Evolutionary conservation across 1,140 invertebrate genomes (phyloP).

Genomic region (Cheumatopsyche charites): DNA sequence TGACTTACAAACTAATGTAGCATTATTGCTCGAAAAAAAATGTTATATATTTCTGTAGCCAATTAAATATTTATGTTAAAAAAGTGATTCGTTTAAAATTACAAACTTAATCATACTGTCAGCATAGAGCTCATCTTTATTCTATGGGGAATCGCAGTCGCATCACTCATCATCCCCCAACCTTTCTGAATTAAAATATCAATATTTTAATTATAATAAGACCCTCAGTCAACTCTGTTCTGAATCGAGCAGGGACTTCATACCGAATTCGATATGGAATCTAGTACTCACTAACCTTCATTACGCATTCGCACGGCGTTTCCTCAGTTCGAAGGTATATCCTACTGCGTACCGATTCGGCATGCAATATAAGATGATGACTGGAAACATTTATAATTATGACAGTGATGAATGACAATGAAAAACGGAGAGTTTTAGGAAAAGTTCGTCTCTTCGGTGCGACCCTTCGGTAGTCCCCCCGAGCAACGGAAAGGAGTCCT

Average conservation of each 20-base stretch:
- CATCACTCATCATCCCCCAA: neutral
- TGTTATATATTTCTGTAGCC: no score
- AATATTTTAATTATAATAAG: conserved; percentile 48
- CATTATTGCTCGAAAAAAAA: no score
- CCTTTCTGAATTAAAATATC: conserved; percentile 38
- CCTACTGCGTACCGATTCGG: conserved; percentile 1
- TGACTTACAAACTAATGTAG: no score
- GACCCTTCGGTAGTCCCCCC: neutral
- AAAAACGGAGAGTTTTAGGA: conserved; percentile 39
- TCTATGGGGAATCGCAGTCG: neutral
- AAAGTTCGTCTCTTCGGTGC: neutral
- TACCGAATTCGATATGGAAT: conserved; percentile 1
- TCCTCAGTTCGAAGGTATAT: conserved; percentile 13
- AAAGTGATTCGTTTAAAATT: no score
- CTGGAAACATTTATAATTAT: conserved; percentile 49
- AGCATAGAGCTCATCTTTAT: neutral
- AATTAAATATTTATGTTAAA: no score
- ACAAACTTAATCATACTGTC: neutral
- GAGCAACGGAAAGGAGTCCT: conserved; percentile 10
- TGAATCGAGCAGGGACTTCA: conserved; percentile 20
- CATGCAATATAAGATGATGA: conserved; percentile 44
- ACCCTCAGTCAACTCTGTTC: neutral
- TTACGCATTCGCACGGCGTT: conserved; percentile 41
- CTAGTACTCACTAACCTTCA: no score
- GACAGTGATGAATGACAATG: conserved; percentile 47